Base-by-base conservation (phyloP, 2,113 vertebrate species). In the Bagarius yarrelli region DNA sequence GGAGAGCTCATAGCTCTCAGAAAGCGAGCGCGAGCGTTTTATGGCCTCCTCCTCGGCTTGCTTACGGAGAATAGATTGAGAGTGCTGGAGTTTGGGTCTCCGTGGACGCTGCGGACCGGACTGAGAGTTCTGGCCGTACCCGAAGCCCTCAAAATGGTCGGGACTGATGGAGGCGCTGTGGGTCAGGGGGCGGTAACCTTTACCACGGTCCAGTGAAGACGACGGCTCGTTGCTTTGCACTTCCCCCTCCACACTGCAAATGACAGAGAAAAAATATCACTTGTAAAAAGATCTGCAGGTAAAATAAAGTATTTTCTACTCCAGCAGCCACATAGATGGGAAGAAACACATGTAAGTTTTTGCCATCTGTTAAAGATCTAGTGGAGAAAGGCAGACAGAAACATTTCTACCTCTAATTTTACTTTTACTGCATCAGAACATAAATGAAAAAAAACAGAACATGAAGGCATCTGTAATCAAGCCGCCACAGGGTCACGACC, bases 1-100 rank as follows among this genome's bases (percentile, higher is more conserved):
- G 75, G 98, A 99, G 91, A 99, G 96, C 92, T 99, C 98, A 94
- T 99, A 99, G 94, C 96, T 97, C 92, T 99, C 97, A 0, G 98
- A 98, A 80, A 98, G 95, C 0, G 97, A 99, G 77, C 96, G 90
- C 0, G 97, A 98, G 81, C 98, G 93, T 88, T 98, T 99, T 90
- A 99, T 98, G 85, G 97, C 97, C 83, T 99, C 98, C 76, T 99
- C 96, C 89, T 99, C 98, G 0, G 97, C 97, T 88, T 99, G 97
- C 88, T 98, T 98, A 63, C 98, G 94, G 80, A 98, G 93, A 86
- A 99, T 96, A 81, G 98, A 99, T 52, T 97, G 93, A 0, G 97
- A 98, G 88, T 98, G 98, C 90, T 99, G 98, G 50, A 99, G 95
- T 82, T 96, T 97, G 9, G 97, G 95, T 83, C 96, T 91, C 66